These are phyloP conservation scores for Neomorphus geoffroyi DNA, from an alignment of 2,797 vertebrate species.

Conservation along the genomic window DNA sequence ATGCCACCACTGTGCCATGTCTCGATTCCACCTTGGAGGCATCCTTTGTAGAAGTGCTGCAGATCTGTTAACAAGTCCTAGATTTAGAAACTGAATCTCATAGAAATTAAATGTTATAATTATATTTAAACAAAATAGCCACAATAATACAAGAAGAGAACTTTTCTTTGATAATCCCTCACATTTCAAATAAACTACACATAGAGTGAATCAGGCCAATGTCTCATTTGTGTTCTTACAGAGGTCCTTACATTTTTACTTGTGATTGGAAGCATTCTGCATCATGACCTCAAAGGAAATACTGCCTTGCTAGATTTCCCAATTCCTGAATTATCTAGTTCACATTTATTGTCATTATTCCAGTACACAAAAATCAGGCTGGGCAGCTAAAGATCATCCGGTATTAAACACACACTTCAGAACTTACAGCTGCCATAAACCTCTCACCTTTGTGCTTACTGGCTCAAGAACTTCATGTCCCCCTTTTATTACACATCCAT, in stretches of 20 bases:
- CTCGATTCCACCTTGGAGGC: not conserved
- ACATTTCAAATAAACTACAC: not conserved
- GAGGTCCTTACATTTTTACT: not conserved
- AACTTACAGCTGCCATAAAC: constrained; percentile 24
- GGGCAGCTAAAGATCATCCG: not conserved
- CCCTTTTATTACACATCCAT: constrained; percentile 21
- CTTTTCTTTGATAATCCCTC: not conserved
- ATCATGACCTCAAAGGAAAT: not conserved
- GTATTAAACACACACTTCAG: constrained; percentile 1
- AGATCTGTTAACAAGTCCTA: not conserved
- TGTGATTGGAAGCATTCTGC: not conserved
- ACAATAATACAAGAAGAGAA: not conserved
- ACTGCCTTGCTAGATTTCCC: not conserved
- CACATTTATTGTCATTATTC: not conserved
- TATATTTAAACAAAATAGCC: no score
- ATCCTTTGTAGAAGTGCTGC: not conserved
- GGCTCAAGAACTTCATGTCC: constrained; percentile 17
- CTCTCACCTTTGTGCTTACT: constrained; percentile 10
- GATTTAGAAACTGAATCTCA: not conserved
- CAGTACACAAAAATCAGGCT: not conserved
- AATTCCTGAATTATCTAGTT: not conserved
- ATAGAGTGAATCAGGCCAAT: not conserved
- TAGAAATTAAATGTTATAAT: not conserved
- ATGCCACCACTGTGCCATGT: not conserved
- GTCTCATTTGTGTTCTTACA: not conserved